Evolutionary conservation across 1,140 invertebrate species (phyloP).

Genomic region (Tribolium madens): DNA sequence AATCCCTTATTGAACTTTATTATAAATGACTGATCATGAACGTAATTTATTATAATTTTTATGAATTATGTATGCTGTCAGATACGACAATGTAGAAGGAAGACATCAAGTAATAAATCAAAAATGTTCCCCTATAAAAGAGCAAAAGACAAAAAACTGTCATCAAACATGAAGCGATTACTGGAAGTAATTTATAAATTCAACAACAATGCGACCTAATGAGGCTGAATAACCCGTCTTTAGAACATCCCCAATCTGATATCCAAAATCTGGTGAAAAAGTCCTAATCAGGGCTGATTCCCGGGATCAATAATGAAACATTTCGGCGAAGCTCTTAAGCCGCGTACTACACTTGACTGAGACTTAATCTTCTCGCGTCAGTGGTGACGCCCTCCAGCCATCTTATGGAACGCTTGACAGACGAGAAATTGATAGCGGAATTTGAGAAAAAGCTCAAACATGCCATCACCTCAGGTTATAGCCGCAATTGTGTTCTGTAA

Average conservation of each 20-base stretch:
- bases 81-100: neutral
- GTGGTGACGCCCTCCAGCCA: conserved; percentile 20
- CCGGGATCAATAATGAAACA: conserved; percentile 31
- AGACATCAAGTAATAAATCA: neutral
- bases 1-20: neutral
- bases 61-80: neutral
- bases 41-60: neutral
- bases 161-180: neutral
- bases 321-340: conserved; percentile 39
- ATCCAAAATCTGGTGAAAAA: neutral
- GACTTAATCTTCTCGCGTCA: conserved; percentile 47
- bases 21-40: neutral
- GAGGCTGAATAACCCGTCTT: neutral
- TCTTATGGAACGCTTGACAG: conserved; percentile 27
- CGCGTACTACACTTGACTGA: conserved; percentile 45
- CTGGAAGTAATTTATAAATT: neutral
- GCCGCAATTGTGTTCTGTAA: conserved; percentile 12
- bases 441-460: conserved; percentile 27
- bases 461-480: conserved; percentile 4
- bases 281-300: conserved; percentile 29
- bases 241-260: neutral
- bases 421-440: conserved; percentile 33
- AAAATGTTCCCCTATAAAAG: neutral
- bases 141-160: neutral
- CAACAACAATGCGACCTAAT: neutral